phyloP scores from a whole-genome alignment of 2,888 invertebrate genomes.

The Schizaphis graminum region DNA sequence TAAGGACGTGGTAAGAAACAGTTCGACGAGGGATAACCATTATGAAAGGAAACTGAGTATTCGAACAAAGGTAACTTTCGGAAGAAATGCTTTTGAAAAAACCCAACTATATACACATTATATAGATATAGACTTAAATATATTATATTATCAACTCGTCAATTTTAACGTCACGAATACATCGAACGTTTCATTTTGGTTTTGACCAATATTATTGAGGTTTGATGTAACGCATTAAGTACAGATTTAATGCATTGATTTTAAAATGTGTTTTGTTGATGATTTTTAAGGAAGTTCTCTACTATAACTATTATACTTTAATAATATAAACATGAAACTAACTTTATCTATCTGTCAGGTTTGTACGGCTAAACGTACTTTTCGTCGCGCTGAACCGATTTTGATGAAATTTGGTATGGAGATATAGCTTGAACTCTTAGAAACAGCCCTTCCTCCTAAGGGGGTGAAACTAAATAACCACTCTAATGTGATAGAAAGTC shows the following conservation, averaged over 20 bases:
- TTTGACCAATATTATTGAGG: not conserved
- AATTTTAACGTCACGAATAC: not conserved
- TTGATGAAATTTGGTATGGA: not conserved
- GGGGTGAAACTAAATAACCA: not conserved
- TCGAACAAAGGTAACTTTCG: slow-evolving; percentile 28
- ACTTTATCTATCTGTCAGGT: not conserved
- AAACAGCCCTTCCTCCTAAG: not conserved
- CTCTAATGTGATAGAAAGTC: not conserved
- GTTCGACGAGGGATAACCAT: not conserved
- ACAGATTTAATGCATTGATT: not conserved
- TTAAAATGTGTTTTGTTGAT: not conserved
- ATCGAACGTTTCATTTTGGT: not conserved
- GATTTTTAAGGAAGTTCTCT: not conserved
- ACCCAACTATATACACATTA: not conserved
- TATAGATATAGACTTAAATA: not conserved
- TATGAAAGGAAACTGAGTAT: not conserved
- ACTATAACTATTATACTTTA: not conserved
- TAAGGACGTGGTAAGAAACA: not conserved
- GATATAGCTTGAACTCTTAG: not conserved
- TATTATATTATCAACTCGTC: not conserved
- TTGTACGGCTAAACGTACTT: not conserved
- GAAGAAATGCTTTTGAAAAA: slow-evolving; percentile 10
- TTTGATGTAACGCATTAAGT: not conserved
- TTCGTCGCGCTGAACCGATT: not conserved
- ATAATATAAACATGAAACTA: not conserved